These are phyloP conservation scores for Oryzias woworae DNA, from an alignment of 2,113 vertebrate genomes.

Conservation along the genomic window DNA sequence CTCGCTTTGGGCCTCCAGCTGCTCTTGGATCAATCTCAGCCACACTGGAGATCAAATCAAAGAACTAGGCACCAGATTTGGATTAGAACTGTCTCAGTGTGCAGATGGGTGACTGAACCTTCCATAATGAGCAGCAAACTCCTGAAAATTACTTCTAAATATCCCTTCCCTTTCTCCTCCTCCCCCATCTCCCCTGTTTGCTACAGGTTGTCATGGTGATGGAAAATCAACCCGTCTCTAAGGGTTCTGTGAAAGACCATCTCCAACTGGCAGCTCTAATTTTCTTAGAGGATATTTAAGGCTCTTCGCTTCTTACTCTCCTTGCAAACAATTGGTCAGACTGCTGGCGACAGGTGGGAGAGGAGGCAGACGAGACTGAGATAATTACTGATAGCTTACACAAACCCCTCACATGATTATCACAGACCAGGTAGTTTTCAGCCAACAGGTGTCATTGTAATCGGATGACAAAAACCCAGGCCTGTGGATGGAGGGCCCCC, in stretches of 20 bases:
- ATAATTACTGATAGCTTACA: slow-evolving; percentile 19
- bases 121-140: slow-evolving; percentile 11
- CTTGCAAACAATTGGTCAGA: slow-evolving; percentile 25
- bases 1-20: slow-evolving; percentile 17
- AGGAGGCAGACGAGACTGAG: slow-evolving; percentile 10
- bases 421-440: slow-evolving; percentile 1
- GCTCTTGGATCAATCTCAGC: slow-evolving; percentile 7
- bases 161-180: slow-evolving; percentile 19
- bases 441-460: slow-evolving; percentile 22
- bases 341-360: slow-evolving; percentile 9
- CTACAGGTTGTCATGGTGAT: slow-evolving; percentile 60
- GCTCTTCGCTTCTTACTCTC: slow-evolving; percentile 34
- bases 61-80: background rate
- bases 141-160: slow-evolving; percentile 39
- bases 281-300: slow-evolving; percentile 20
- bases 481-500: slow-evolving; percentile 9
- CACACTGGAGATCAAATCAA: slow-evolving; percentile 3
- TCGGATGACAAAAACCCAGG: slow-evolving; percentile 38
- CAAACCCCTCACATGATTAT: slow-evolving; percentile 11
- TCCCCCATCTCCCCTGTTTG: slow-evolving; percentile 13
- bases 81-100: background rate
- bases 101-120: background rate
- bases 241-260: slow-evolving; percentile 39
- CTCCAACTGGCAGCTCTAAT: slow-evolving; percentile 30
- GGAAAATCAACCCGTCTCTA: slow-evolving; percentile 45